phyloP scores from a whole-genome alignment of 1,140 invertebrate genomes.

The Matsumurasca onukii region DNA sequence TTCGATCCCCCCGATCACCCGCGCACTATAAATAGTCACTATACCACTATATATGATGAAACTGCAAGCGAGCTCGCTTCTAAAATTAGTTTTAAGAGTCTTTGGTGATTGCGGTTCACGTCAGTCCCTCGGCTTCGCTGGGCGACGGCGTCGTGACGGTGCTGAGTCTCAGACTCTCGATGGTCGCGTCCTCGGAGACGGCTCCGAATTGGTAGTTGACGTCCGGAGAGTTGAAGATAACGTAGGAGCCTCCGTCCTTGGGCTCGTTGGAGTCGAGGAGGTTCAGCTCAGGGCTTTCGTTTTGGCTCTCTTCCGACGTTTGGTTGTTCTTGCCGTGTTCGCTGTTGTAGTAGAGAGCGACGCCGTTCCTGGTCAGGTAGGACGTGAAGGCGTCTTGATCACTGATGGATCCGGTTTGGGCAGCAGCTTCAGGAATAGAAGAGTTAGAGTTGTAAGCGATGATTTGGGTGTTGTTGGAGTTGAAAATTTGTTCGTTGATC shows the following conservation, averaged over 20 bases:
- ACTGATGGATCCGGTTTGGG: neutral
- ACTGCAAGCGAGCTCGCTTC: neutral
- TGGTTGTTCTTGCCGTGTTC: conserved; percentile 24
- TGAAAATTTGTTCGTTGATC: conserved; percentile 1
- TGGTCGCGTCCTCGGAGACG: neutral
- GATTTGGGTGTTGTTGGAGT: neutral
- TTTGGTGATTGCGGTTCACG: neutral
- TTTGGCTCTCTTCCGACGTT: neutral
- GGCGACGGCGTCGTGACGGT: neutral
- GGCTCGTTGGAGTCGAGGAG: conserved; percentile 7
- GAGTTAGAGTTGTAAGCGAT: too few species aligned
- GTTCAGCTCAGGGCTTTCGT: conserved; percentile 12
- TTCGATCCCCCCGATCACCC: neutral
- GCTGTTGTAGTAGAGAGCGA: conserved; percentile 31
- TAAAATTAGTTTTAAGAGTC: neutral
- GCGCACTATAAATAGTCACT: neutral
- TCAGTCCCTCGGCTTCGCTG: neutral
- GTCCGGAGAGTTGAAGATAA: conserved; percentile 36
- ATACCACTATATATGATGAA: neutral
- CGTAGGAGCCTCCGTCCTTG: conserved; percentile 32
- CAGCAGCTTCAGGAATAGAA: too few species aligned
- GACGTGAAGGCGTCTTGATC: conserved; percentile 4
- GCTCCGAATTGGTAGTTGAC: conserved; percentile 36
- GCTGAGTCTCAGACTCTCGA: neutral
- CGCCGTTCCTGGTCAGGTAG: conserved; percentile 23